Evolutionary conservation across 2,888 invertebrate species (phyloP).

Genomic region (Magallana nippona): DNA sequence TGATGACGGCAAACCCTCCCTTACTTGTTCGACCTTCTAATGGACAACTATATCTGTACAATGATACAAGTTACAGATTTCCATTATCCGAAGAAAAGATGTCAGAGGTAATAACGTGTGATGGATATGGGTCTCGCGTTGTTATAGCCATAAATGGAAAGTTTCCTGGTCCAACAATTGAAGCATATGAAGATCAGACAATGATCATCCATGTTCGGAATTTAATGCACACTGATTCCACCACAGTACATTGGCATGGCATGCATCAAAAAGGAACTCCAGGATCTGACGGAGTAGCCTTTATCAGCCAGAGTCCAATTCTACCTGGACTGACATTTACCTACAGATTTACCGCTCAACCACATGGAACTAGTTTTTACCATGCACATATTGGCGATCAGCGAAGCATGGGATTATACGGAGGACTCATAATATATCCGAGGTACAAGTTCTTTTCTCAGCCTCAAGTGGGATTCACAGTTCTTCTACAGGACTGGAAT

Average conservation of each 20-base stretch:
- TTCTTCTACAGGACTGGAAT: conserved; percentile 52
- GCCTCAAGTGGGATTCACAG: conserved; percentile 11
- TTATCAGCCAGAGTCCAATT: conserved; percentile 68
- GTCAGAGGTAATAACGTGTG: conserved; percentile 56
- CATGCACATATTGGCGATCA: conserved; percentile 66
- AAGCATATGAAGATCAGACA: conserved; percentile 62
- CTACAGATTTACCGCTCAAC: conserved; percentile 60
- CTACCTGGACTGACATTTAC: conserved; percentile 61
- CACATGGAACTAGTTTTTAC: conserved; percentile 64
- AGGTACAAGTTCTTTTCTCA: not conserved
- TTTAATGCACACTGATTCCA: conserved; percentile 59
- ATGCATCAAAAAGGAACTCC: conserved; percentile 61
- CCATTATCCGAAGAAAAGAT: not conserved
- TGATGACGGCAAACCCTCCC: not conserved
- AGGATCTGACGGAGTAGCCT: conserved; percentile 68
- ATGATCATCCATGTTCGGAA: conserved; percentile 57
- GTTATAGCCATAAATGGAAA: conserved; percentile 64
- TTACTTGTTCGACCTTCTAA: not conserved
- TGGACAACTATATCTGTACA: not conserved
- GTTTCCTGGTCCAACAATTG: conserved; percentile 68
- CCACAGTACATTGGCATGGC: conserved; percentile 68
- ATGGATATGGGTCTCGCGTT: conserved; percentile 58
- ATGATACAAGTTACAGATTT: not conserved
- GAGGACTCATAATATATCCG: conserved; percentile 58
- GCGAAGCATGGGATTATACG: conserved; percentile 62